Evolutionary conservation across 2,888 invertebrate species (phyloP).

Genomic region (Uropetala carovei): DNA sequence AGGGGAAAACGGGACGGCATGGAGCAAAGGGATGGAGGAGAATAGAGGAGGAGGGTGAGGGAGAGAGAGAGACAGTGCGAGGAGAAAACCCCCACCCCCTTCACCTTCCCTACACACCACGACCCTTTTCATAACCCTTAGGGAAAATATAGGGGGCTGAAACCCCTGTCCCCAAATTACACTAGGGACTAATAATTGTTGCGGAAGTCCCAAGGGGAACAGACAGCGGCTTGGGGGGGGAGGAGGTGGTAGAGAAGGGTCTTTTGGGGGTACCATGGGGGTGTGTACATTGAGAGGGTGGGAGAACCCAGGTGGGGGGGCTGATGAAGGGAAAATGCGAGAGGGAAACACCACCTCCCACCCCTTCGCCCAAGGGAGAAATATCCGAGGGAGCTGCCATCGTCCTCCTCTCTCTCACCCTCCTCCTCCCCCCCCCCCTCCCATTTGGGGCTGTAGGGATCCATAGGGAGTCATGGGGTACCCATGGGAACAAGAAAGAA

Average conservation of each 20-base stretch:
- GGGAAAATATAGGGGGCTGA: slow-evolving; percentile 5
- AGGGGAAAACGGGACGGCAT: too few relatives aligned
- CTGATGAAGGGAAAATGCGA: background rate
- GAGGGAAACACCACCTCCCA: background rate
- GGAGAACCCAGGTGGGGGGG: background rate
- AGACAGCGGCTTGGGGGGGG: background rate
- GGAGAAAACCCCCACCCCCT: background rate
- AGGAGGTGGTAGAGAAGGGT: background rate
- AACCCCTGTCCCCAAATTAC: slow-evolving; percentile 28
- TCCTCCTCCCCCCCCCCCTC: too few relatives aligned
- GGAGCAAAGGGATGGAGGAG: background rate
- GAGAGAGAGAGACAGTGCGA: background rate
- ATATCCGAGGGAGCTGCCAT: background rate
- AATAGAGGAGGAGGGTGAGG: too few relatives aligned
- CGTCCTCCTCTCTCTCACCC: too few relatives aligned
- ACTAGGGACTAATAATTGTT: slow-evolving; percentile 9
- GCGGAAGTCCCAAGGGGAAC: slow-evolving; percentile 3
- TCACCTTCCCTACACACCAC: background rate
- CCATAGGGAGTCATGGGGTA: background rate
- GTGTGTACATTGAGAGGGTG: background rate
- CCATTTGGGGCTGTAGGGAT: too few relatives aligned
- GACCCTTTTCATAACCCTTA: slow-evolving; percentile 24
- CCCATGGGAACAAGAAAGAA: background rate
- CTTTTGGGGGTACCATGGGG: background rate
- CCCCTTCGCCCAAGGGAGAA: background rate